A percentile compares a stretch with the other conserved stretches of the same genome.
These are phyloP conservation scores for Drosophila neocordata DNA, from an alignment of 1,140 invertebrate genomes.

Conservation along the genomic window DNA sequence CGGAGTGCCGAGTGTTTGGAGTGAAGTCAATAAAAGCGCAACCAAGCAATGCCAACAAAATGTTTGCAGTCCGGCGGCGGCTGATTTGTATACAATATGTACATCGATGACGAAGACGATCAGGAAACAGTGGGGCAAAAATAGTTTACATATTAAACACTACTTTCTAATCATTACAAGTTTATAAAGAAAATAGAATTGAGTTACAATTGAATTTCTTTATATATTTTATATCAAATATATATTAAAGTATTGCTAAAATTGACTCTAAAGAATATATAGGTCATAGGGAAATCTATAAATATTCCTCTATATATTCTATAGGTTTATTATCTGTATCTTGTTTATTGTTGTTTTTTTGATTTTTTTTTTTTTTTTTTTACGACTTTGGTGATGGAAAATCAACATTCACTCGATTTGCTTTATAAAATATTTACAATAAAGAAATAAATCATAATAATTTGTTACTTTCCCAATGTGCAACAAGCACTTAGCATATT, in stretches of 20 bases:
- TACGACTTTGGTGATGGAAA: not conserved
- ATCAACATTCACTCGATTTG: conserved; percentile 11
- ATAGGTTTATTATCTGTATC: too few species aligned
- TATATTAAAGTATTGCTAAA: too few species aligned
- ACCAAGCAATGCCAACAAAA: conserved; percentile 69
- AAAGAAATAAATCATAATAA: not conserved
- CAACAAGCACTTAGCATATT: conserved; percentile 66
- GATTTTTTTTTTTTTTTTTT: too few species aligned
- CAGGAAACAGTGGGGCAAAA: conserved; percentile 33
- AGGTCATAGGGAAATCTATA: too few species aligned
- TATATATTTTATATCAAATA: too few species aligned
- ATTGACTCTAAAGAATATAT: too few species aligned
- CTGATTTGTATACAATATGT: conserved; percentile 64
- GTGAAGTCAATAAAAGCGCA: conserved; percentile 75
- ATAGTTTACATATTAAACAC: too few species aligned
- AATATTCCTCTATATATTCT: too few species aligned
- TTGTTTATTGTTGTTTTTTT: too few species aligned
- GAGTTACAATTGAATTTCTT: too few species aligned
- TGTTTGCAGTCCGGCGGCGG: conserved; percentile 62
- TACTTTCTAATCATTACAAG: too few species aligned
- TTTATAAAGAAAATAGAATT: too few species aligned
- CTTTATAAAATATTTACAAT: not conserved
- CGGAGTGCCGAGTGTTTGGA: conserved; percentile 68
- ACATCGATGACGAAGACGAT: conserved; percentile 42
- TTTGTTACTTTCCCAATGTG: conserved; percentile 25